phyloP scores from a whole-genome alignment of 92 coral and sea anemone genomes.

The Zoanthus sociatus region DNA sequence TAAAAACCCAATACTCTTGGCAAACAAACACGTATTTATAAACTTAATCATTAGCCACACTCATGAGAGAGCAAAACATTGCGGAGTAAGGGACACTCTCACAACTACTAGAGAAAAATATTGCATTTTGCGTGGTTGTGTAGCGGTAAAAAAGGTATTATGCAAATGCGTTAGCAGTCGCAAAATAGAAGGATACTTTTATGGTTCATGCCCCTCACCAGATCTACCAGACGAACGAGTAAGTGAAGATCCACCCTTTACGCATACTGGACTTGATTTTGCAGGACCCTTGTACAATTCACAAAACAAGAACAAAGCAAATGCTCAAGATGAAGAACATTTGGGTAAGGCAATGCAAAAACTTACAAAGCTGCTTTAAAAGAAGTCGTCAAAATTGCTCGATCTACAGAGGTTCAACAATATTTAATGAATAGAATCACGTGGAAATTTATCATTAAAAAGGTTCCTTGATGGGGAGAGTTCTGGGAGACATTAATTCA shows the following conservation, averaged over 20 bases:
- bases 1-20: slow-evolving; percentile 21
- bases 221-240: slow-evolving; percentile 54
- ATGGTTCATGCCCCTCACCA: slow-evolving; percentile 10
- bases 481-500: slow-evolving; percentile 44
- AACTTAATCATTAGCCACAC: not conserved
- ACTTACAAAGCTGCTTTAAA: slow-evolving; percentile 21
- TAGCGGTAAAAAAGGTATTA: no score
- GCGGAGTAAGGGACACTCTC: slow-evolving; percentile 32
- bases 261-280: slow-evolving; percentile 55
- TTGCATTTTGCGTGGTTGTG: slow-evolving; percentile 36
- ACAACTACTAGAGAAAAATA: slow-evolving; percentile 10
- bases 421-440: slow-evolving; percentile 21
- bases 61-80: slow-evolving; percentile 24
- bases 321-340: not conserved
- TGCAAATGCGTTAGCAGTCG: slow-evolving; percentile 40
- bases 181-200: slow-evolving; percentile 38
- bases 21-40: slow-evolving; percentile 10
- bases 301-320: slow-evolving; percentile 6
- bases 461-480: slow-evolving; percentile 49
- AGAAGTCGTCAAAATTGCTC: no score
- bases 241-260: slow-evolving; percentile 56
- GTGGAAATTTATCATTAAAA: no score
- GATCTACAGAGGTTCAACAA: not conserved
- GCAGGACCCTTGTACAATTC: slow-evolving; percentile 46
- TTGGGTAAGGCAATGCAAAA: slow-evolving; percentile 33